A percentile compares a stretch with the other conserved stretches of the same genome.
These are phyloP conservation scores for Heliangelus exortis DNA, from an alignment of 2,797 vertebrate genomes.

Conservation along the genomic window DNA sequence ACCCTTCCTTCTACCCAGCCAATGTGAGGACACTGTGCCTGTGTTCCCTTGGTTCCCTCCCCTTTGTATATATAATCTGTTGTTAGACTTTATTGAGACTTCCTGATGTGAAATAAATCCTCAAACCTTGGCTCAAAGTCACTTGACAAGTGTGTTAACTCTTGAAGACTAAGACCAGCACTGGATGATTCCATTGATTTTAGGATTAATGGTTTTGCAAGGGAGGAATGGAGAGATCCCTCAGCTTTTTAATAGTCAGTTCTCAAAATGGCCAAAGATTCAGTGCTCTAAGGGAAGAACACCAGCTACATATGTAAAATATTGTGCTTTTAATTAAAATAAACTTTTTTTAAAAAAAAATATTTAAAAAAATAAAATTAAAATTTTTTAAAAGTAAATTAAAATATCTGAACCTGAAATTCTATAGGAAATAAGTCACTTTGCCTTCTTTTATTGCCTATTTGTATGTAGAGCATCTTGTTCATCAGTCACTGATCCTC, in stretches of 20 bases:
- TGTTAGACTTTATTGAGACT: slow-evolving; percentile 7
- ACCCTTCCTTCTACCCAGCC: background rate
- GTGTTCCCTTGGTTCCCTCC: background rate
- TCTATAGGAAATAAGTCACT: background rate
- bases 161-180: background rate
- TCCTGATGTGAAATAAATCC: background rate
- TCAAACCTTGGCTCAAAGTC: background rate
- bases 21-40: background rate
- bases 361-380: too few relatives aligned
- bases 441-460: background rate
- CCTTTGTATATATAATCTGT: background rate
- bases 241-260: background rate
- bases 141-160: slow-evolving; percentile 9
- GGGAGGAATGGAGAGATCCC: background rate
- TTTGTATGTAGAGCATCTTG: background rate
- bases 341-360: background rate
- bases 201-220: background rate
- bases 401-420: background rate
- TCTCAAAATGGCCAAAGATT: background rate
- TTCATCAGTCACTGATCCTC: background rate
- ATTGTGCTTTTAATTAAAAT: background rate
- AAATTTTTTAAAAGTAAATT: background rate
- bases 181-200: background rate
- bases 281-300: background rate
- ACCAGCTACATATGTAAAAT: background rate